A percentile compares a stretch with the other conserved stretches of the same genome.
These are phyloP conservation scores for Linurgus olivaceus DNA, from an alignment of 2,797 vertebrate species.

Conservation along the genomic window DNA sequence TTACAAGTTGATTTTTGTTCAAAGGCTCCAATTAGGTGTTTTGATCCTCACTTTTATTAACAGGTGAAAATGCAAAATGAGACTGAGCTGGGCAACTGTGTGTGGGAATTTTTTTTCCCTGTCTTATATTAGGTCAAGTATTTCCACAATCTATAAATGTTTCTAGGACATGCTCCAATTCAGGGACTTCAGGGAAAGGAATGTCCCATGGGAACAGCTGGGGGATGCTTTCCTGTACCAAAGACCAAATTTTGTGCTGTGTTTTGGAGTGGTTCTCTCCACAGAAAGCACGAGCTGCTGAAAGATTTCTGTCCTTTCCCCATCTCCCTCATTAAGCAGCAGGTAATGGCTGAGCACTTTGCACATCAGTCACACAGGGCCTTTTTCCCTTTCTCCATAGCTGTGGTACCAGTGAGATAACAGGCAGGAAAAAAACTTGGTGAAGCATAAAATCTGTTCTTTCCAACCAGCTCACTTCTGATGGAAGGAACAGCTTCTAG, in stretches of 20 bases:
- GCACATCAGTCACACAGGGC: not conserved
- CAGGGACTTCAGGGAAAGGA: not conserved
- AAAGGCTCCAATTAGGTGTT: not conserved
- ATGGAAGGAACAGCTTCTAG: slow-evolving; percentile 33
- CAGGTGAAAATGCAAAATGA: not conserved
- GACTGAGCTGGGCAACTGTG: not conserved
- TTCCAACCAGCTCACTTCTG: slow-evolving; percentile 49
- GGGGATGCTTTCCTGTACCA: not conserved
- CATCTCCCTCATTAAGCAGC: not conserved
- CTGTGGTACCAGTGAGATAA: slow-evolving; percentile 21
- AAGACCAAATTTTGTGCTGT: not conserved
- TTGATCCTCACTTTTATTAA: not conserved
- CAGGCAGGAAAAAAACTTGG: slow-evolving; percentile 12
- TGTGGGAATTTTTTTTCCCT: not conserved
- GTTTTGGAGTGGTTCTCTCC: not conserved
- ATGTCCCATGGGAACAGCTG: not conserved
- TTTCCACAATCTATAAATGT: not conserved
- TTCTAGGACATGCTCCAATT: not conserved
- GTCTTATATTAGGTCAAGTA: not conserved
- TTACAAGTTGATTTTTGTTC: not conserved
- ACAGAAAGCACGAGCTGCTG: not conserved
- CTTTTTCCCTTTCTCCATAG: not conserved
- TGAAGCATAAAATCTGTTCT: slow-evolving; percentile 67
- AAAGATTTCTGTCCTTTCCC: not conserved
- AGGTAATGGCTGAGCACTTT: not conserved